Conservation (phyloP, 2,113 vertebrate genomes). For the Jaculus jaculus region DNA sequence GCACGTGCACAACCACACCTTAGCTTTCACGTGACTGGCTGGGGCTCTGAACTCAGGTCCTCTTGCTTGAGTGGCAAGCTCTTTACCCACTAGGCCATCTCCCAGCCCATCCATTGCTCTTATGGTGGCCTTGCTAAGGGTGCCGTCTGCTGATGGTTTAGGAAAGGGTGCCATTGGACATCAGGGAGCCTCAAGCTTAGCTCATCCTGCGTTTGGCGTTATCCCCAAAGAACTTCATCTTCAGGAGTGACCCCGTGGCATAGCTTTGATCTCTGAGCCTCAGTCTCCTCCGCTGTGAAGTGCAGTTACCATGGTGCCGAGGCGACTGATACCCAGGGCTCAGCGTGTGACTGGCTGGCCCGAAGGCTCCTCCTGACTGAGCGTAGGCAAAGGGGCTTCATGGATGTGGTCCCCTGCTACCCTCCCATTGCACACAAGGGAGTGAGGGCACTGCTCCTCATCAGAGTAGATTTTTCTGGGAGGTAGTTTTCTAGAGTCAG, state of each 20-base stretch:
- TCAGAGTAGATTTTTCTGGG: not conserved
- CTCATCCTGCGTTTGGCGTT: not conserved
- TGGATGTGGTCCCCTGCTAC: too few relatives aligned
- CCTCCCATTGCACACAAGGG: too few relatives aligned
- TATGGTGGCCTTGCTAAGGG: too few relatives aligned
- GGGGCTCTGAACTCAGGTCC: too few relatives aligned
- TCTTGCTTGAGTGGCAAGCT: too few relatives aligned
- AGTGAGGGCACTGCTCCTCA: too few relatives aligned
- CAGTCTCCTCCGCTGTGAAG: slow-evolving; percentile 20
- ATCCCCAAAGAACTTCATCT: not conserved
- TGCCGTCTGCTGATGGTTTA: not conserved
- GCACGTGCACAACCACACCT: too few relatives aligned
- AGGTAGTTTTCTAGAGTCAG: not conserved
- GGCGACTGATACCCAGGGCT: not conserved
- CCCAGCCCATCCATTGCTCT: too few relatives aligned
- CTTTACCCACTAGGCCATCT: too few relatives aligned
- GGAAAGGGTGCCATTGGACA: not conserved
- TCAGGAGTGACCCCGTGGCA: not conserved
- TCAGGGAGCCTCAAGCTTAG: not conserved
- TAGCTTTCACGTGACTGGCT: too few relatives aligned
- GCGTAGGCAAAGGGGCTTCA: too few relatives aligned
- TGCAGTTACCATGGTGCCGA: not conserved
- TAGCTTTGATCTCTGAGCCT: too few relatives aligned
- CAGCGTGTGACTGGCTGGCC: not conserved
- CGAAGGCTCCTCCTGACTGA: not conserved